Evolutionary conservation across 2,797 vertebrate species (phyloP).

Genomic region (Epinephelus coioides): DNA sequence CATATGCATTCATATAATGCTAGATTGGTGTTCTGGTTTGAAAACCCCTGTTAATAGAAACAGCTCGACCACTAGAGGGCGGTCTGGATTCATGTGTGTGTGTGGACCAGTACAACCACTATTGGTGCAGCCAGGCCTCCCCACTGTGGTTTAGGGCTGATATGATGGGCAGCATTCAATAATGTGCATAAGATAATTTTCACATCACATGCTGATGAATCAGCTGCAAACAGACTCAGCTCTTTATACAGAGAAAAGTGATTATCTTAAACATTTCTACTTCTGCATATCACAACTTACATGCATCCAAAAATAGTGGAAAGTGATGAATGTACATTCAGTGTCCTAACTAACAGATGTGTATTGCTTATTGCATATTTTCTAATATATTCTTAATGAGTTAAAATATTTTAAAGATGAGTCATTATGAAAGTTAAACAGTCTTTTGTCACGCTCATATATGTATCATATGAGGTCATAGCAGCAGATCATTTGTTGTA

Average conservation of each 20-base stretch:
- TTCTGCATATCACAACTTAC: neutral
- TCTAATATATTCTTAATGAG: constrained; percentile 26
- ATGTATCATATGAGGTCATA: constrained; percentile 18
- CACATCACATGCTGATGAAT: constrained; percentile 3
- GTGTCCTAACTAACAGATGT: constrained; percentile 15
- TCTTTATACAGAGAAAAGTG: neutral
- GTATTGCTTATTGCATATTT: constrained; percentile 18
- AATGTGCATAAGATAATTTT: constrained; percentile 6
- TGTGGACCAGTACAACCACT: neutral
- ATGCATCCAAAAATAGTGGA: neutral
- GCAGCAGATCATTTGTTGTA: constrained; percentile 20
- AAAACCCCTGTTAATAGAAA: neutral
- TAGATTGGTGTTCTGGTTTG: neutral
- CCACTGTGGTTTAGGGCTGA: neutral
- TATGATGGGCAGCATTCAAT: neutral
- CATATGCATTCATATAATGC: neutral
- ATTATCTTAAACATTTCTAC: constrained; percentile 15
- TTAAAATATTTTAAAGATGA: constrained; percentile 22
- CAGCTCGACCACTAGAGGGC: constrained; percentile 74
- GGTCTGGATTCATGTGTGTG: constrained; percentile 50
- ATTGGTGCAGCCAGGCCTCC: neutral
- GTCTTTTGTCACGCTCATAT: neutral
- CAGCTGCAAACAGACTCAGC: neutral
- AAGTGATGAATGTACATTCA: neutral
- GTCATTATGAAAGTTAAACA: neutral